A percentile compares a stretch with the other conserved stretches of the same genome.
These are phyloP conservation scores for Reticulitermes lucifugus DNA, from an alignment of 2,888 invertebrate genomes.

Conservation along the genomic window DNA sequence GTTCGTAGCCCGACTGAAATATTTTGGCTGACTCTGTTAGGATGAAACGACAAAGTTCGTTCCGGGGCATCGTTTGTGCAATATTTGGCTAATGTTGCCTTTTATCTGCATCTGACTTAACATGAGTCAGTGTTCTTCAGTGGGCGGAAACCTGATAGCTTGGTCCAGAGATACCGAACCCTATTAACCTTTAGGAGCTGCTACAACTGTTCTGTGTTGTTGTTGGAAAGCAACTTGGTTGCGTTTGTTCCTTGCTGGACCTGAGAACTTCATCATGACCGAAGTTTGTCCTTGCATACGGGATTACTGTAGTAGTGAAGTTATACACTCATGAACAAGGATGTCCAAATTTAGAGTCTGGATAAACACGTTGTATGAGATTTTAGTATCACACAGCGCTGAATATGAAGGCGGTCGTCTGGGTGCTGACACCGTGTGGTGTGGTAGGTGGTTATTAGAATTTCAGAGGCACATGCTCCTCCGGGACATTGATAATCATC, in stretches of 20 bases:
- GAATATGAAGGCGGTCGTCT: too few relatives aligned
- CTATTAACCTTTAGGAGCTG: slow-evolving; percentile 29
- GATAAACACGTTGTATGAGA: too few relatives aligned
- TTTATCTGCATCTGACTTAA: slow-evolving; percentile 4
- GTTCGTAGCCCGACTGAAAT: too few relatives aligned
- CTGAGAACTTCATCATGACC: slow-evolving; percentile 36
- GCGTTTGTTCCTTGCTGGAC: not conserved
- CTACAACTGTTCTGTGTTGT: not conserved
- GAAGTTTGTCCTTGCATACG: slow-evolving; percentile 26
- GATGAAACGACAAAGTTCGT: too few relatives aligned
- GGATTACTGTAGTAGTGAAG: not conserved
- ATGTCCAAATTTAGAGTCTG: not conserved
- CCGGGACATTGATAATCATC: too few relatives aligned
- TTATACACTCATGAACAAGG: not conserved
- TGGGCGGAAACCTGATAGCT: not conserved
- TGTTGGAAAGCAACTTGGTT: not conserved
- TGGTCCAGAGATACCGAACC: slow-evolving; percentile 9
- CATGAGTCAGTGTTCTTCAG: not conserved
- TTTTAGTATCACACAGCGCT: too few relatives aligned
- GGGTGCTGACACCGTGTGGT: too few relatives aligned
- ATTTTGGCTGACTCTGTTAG: too few relatives aligned
- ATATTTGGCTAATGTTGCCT: not conserved
- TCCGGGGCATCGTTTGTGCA: too few relatives aligned
- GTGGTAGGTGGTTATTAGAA: too few relatives aligned
- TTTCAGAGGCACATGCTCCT: too few relatives aligned